phyloP scores from a whole-genome alignment of 1,140 invertebrate genomes.

The Anastatus disparis region DNA sequence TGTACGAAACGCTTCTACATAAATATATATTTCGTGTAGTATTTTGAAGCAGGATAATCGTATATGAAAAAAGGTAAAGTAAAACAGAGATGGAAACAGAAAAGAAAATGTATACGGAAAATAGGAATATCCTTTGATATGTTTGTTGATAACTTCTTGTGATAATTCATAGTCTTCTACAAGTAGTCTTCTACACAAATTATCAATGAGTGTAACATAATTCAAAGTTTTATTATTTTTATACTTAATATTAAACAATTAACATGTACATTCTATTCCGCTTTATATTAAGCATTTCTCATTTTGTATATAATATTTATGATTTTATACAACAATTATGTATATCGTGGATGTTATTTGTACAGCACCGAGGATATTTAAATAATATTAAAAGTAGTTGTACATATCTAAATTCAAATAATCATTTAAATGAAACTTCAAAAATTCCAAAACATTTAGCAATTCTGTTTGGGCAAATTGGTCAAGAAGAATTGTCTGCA shows the following conservation, averaged over 20 bases:
- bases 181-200: no score
- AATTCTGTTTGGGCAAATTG: conserved; percentile 67
- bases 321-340: conserved; percentile 13
- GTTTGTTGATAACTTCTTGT: no score
- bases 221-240: no score
- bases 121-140: no score
- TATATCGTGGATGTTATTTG: neutral
- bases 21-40: no score
- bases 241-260: conserved; percentile 12
- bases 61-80: no score
- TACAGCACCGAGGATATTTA: conserved; percentile 1
- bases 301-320: conserved; percentile 29
- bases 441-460: conserved; percentile 67
- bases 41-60: no score
- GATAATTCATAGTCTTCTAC: no score
- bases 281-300: conserved; percentile 11
- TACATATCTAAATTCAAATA: neutral
- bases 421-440: neutral
- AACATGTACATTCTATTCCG: conserved; percentile 31
- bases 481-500: conserved; percentile 63
- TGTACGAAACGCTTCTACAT: no score
- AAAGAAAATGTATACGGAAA: no score
- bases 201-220: no score
- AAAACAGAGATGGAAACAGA: no score
- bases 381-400: conserved; percentile 1